phyloP scores from a whole-genome alignment of 2,888 invertebrate genomes.

The Lobophora halterata region DNA sequence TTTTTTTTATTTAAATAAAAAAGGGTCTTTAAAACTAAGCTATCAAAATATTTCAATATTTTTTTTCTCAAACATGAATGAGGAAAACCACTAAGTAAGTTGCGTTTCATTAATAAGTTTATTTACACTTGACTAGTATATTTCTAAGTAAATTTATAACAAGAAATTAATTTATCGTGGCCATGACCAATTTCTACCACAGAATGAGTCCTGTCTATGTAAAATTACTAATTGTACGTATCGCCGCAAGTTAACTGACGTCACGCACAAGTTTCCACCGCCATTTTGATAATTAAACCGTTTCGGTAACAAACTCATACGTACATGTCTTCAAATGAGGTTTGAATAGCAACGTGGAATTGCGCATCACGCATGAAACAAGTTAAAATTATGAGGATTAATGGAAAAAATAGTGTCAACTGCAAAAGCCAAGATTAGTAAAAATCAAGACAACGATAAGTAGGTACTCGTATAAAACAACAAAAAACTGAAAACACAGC shows the following conservation, averaged over 20 bases:
- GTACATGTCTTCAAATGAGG: constrained; percentile 13
- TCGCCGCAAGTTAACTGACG: constrained; percentile 41
- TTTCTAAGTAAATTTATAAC: constrained; percentile 10
- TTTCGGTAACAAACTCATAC: constrained; percentile 30
- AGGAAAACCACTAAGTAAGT: constrained; percentile 10
- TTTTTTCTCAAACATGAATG: neutral
- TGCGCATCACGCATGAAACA: too few species aligned
- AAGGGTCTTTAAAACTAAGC: too few species aligned
- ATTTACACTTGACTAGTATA: constrained; percentile 12
- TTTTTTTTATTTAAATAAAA: too few species aligned
- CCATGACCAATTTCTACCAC: constrained; percentile 46
- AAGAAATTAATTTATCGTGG: constrained; percentile 20
- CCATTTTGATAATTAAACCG: constrained; percentile 62
- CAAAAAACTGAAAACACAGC: too few species aligned
- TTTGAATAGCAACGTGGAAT: too few species aligned
- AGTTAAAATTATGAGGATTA: too few species aligned
- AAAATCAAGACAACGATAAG: too few species aligned
- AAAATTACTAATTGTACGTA: constrained; percentile 33
- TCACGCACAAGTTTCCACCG: constrained; percentile 53
- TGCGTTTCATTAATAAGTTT: constrained; percentile 1
- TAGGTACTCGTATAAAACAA: too few species aligned
- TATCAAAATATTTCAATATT: too few species aligned
- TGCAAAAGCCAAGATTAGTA: too few species aligned
- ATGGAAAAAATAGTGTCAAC: too few species aligned
- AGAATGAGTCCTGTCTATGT: constrained; percentile 16